phyloP scores from a whole-genome alignment of 2,888 invertebrate genomes.

The Apocheima hispidaria region DNA sequence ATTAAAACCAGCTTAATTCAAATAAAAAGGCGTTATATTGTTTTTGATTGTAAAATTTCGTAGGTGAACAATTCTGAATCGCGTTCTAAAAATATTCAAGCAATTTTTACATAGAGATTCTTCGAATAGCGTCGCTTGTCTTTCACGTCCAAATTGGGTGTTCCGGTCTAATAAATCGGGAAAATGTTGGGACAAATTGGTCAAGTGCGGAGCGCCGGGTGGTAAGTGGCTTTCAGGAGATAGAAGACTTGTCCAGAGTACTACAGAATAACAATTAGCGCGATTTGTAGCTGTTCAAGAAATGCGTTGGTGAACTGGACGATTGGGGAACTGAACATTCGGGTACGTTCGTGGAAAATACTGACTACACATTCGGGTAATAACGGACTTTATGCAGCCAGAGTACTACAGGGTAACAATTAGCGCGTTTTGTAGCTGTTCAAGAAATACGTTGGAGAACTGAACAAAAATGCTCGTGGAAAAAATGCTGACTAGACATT shows the following conservation, averaged over 20 bases:
- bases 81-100: background rate
- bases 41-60: no score
- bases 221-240: constrained; percentile 34
- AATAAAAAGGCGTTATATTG: no score
- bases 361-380: no score
- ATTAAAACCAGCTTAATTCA: no score
- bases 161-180: constrained; percentile 42
- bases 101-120: constrained; percentile 7
- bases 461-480: no score
- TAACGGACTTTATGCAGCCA: constrained; percentile 31
- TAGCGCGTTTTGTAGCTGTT: background rate
- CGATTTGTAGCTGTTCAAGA: background rate
- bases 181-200: constrained; percentile 42
- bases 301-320: no score
- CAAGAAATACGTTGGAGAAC: no score
- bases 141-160: constrained; percentile 38
- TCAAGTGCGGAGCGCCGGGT: constrained; percentile 38
- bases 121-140: constrained; percentile 21
- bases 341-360: no score
- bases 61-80: no score
- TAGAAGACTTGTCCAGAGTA: background rate
- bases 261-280: background rate
- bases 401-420: background rate
- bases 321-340: no score
- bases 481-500: no score